Conservation (phyloP, 2,888 invertebrate species). For the Pogonocherus hispidulus region DNA sequence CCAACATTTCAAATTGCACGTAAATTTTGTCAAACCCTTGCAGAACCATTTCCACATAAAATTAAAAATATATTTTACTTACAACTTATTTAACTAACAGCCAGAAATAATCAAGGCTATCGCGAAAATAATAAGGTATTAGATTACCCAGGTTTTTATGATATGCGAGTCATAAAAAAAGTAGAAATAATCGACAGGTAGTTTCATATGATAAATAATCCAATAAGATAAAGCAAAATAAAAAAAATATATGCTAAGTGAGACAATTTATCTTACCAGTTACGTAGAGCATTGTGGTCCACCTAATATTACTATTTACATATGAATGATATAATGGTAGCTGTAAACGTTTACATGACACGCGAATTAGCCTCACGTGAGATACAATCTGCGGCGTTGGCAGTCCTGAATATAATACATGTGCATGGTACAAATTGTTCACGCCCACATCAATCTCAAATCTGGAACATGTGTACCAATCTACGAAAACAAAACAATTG, state of each 20-base stretch:
- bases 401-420: conserved; percentile 52
- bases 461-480: conserved; percentile 62
- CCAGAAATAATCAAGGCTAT: too few relatives aligned
- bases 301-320: conserved; percentile 49
- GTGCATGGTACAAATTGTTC: conserved; percentile 60
- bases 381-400: conserved; percentile 54
- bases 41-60: too few relatives aligned
- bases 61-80: too few relatives aligned
- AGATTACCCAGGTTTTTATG: too few relatives aligned
- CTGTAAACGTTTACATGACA: conserved; percentile 47
- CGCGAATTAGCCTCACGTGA: conserved; percentile 53
- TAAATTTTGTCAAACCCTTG: too few relatives aligned
- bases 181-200: too few relatives aligned
- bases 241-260: neutral
- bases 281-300: neutral
- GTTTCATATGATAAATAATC: too few relatives aligned
- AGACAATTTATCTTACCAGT: neutral
- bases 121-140: too few relatives aligned
- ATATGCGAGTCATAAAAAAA: too few relatives aligned
- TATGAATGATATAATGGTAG: conserved; percentile 47
- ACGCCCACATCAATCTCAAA: conserved; percentile 59
- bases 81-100: too few relatives aligned
- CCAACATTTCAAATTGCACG: too few relatives aligned
- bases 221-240: too few relatives aligned
- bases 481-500: conserved; percentile 52